Conservation (phyloP, 2,113 vertebrate genomes). For the Galeopterus variegatus region DNA sequence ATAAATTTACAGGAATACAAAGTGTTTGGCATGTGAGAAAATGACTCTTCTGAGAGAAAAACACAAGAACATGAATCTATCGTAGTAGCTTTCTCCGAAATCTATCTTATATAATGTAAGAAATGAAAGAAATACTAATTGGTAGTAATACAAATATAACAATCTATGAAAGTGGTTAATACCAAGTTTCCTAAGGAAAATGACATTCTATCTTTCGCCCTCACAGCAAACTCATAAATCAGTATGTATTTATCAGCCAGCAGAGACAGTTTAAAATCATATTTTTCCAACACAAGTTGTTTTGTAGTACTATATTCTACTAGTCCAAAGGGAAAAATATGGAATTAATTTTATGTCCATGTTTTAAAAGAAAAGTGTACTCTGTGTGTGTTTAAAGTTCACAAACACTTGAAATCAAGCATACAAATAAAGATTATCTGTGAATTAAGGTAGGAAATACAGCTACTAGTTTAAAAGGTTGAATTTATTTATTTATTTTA, state of each 20-base stretch:
- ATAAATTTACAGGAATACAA: not conserved
- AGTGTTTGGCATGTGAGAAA: not conserved
- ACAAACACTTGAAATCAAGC: not conserved
- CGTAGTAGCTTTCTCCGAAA: not conserved
- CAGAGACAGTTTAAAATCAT: not conserved
- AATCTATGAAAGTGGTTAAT: not conserved
- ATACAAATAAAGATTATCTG: not conserved
- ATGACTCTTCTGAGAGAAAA: not conserved
- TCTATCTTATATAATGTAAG: not conserved
- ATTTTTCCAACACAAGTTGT: not conserved
- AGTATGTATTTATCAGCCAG: not conserved
- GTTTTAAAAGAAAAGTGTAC: constrained; percentile 52
- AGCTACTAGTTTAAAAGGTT: not conserved
- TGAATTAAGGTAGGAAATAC: not conserved
- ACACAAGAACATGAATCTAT: not conserved
- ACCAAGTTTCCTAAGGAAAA: not conserved
- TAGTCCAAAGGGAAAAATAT: not conserved
- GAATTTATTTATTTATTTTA: not conserved
- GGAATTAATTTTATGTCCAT: not conserved
- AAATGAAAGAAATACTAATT: constrained; percentile 20
- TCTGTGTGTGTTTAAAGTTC: not conserved
- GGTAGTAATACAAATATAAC: not conserved
- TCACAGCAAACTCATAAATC: not conserved
- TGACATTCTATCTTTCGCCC: not conserved
- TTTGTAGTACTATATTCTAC: not conserved